Evolutionary conservation across 2,113 vertebrate species (phyloP), one percentile per base, ranked within the genome.

Genomic region (Hypanus sabinus): DNA sequence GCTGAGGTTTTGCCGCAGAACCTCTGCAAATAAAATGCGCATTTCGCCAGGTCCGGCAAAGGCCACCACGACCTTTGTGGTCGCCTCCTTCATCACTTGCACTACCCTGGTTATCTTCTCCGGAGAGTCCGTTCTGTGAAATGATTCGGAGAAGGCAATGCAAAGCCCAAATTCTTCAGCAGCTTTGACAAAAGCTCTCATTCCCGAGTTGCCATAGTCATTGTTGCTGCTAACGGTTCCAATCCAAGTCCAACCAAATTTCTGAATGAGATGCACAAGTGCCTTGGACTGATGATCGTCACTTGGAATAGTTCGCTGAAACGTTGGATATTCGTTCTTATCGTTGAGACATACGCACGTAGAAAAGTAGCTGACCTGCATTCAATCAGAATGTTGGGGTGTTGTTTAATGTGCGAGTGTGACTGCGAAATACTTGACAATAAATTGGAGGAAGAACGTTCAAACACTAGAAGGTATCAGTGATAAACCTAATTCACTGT

Each of bases 191-290:
- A 97, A 97, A 9, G 96, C 96, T 4, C 95, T 95, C 96, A 97
- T 96, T 71, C 97, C 97, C 90, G 96, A 96, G 94, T 97, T 97
- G 14, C 97, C 97, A 94, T 97, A 97, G 94, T 97, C 97, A 95
- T 97, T 96, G 94, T 97, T 96, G 94, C 96, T 97, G 95, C 96
- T 95, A 36, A 97, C 95, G n/a, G 96, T 95, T 14, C 97, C 97
- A 20, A 97, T 96, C 97, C 97, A 97, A 0, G 96, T 96, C 97
- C 97, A 97, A 92, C 96, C 97, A 94, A 97, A 96, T 83, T 96
- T 96, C 55, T 96, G 97, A 0, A 97, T 95, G n/a, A 97, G 94
- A 94, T 97, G 96, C 12, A 96, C 97, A 94, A 97, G 94, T 0
- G 97, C 96, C 95, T 96, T 96, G 96, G 96, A 97, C 94, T 97